Base-by-base conservation (phyloP, 2,797 vertebrate species). In the Pseudochaenichthys georgianus region DNA sequence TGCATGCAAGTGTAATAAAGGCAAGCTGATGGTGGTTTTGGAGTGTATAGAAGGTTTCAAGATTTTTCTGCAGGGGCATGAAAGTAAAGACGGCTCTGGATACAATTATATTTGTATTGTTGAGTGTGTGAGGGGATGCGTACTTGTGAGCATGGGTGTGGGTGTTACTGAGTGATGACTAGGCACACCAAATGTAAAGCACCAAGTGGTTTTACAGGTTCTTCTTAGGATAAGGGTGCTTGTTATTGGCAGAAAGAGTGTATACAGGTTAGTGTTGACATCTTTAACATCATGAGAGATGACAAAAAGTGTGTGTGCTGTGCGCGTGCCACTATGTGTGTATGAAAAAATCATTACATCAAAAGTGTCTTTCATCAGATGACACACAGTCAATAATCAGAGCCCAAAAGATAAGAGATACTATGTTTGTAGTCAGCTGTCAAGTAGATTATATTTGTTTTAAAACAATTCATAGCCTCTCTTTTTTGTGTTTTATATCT, bases 141-240 rank as follows among this genome's bases (percentile, higher is more conserved):
- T 1, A 28, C 2, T 21, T 51, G 63, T 47, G 38, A 13, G 28
- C 1, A 8, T 15, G 48, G 11, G 68, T 31, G 57, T 70, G 53
- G n/a, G 55, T 62, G 66, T 52, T 50, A 34, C 9, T 74, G 76
- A 75, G 70, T 64, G 67, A 76, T 61, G n/a, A 21, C 10, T 31
- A 67, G 41, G 11, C 46, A 57, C 48, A 58, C 60, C 64, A 73
- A 76, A 78, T 58, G 62, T 66, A 66, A 78, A 80, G 69, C 60
- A 62, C 31, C 5, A 3, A 66, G 90, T 78, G 71, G 90, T 88
- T 88, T 80, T 87, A 87, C 90, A 77, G 87, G 87, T 92, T 92
- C 71, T 31, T 50, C 57, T 54, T 15, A 60, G 60, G 66, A 89
- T 89, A 60, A 76, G 83, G 86, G 87, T 3, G 15, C 21, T 76